Base-by-base conservation (phyloP, 2,888 invertebrate genomes). In the Vanessa cardui region DNA sequence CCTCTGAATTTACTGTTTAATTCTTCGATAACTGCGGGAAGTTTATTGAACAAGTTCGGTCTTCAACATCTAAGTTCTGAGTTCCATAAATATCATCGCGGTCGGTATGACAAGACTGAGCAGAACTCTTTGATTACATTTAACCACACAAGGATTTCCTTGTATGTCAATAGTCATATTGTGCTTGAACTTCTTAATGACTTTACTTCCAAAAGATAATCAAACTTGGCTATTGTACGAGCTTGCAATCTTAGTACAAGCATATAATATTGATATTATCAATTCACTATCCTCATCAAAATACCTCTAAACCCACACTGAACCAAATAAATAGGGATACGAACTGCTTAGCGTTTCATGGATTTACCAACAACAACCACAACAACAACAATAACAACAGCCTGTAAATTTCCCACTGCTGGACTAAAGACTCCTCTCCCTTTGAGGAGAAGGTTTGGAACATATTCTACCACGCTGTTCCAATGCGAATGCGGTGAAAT, bases 41-140 rank as follows among this genome's bases (percentile, higher is more conserved):
- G 15, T 52, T 56, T 39, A 39, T 56, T 56, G 18, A 39, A 39
- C 12, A 39, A 56, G 56, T 56, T 56, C 18, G 2, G 16, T 33
- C 56, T 50, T 50, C 26, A 21, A 39, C 18, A 56, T 18, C 12
- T n/a, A 46, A 60, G 46, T 60, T 65, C 33, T 52, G 54, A n/a
- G 60, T 39, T 52, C 31, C 33, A 60, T 65, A 59, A 60, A 65
- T 65, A 47, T 58, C 21, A 15, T 15, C 54, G 65, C 12, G 65
- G 65, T 46, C 54, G 52, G 39, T 20, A 54, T 39, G 31, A 56
- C 39, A 18, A 33, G 33, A 18, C 31, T 56, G 39, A 56, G 18
- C 33, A 33, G 56, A 33, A 26, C 18, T 39, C 39, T 31, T 39
- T 39, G 56, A 56, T 56, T 56, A 33, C 33, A 56, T 56, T 39